These are phyloP conservation scores for Cossypha polioptera DNA, from an alignment of 2,797 vertebrate genomes.

Conservation along the genomic window DNA sequence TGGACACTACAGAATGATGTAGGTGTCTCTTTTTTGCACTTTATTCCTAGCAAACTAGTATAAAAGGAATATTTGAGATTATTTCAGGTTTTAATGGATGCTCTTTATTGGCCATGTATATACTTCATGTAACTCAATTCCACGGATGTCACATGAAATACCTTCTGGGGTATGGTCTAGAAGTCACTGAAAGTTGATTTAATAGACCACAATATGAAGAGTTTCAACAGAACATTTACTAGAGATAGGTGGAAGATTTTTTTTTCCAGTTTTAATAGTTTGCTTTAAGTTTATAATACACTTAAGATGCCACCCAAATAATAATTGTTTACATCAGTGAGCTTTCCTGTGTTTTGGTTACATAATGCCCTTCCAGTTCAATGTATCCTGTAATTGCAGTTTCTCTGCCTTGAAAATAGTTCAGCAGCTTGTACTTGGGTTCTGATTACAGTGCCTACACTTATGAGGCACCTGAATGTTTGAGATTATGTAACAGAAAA, in stretches of 20 bases:
- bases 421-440: background rate
- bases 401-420: background rate
- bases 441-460: background rate
- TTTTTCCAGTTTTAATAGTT: constrained; percentile 75
- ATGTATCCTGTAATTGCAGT: background rate
- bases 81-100: constrained; percentile 7
- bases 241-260: constrained; percentile 3
- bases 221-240: background rate
- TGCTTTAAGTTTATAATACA: background rate
- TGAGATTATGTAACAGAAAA: background rate
- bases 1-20: constrained; percentile 47
- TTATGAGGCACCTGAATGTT: background rate
- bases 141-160: background rate
- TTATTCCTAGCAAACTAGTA: background rate
- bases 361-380: constrained; percentile 68
- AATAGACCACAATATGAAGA: background rate
- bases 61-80: constrained; percentile 12
- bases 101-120: constrained; percentile 5
- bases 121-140: background rate
- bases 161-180: background rate
- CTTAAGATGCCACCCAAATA: constrained; percentile 12
- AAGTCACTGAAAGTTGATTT: background rate
- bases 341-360: background rate
- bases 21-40: constrained; percentile 41
- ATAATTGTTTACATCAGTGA: background rate